Evolutionary conservation across 2,113 vertebrate species (phyloP), one percentile per base, ranked within the genome.

Genomic region (Lethenteron reissneri): DNA sequence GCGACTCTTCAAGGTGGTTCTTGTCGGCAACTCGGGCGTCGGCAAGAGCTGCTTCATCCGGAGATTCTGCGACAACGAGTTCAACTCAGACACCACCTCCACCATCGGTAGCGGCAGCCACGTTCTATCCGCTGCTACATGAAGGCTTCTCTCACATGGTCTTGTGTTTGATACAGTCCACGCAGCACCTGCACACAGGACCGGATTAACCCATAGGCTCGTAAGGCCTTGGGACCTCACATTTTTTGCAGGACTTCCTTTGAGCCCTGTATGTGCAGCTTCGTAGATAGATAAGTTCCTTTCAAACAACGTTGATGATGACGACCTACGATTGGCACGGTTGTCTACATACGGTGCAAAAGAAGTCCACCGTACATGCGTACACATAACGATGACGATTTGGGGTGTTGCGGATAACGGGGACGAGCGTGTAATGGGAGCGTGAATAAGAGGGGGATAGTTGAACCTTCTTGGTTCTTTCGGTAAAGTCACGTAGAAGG

Each of bases 21-120:
- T 89, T 79, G 76, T 88, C 69, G 87, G 86, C 56, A 88, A 82
- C 74, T 85, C 85, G 0, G 84, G 82, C 0, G 85, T 88, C 64
- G 86, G 86, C 75, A 88, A 88, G 77, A 88, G 78, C 73, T 85
- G 85, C 70, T 86, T 88, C 77, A 88, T 88, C 76, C 83, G 85
- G 56, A 80, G 80, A 70, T 87, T 81, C 78, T 86, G 84, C 82
- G 80, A 77, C 3, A 81, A 82, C 71, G 77, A 73, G 72, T 84
- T 83, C 76, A 56, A 78, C 76, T 76, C 77, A 69, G 74, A 82
- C 15, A 76, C 80, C 69, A 81, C 71, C 2, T 71, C 82, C 12
- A 86, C 85, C 56, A 81, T 85, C 0, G 84, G 86, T 88, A 78
- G 83, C 79, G 72, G 69, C 57, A 0, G n/a, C 57, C 1, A 10